Base-by-base conservation (phyloP, 1,140 invertebrate genomes). In the Brevipalpus yothersi region DNA sequence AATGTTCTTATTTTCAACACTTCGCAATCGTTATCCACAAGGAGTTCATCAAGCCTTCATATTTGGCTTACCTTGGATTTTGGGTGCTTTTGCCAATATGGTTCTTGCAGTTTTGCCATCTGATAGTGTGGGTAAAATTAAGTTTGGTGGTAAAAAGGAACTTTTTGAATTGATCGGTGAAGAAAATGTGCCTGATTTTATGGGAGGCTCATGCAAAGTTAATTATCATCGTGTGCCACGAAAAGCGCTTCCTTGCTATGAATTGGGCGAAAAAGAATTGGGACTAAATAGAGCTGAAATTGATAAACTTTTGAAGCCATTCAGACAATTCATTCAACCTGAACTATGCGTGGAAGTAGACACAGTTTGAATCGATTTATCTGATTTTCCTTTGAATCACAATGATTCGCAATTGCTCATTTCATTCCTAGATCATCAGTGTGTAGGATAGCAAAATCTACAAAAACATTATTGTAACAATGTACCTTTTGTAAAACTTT, bases 21-120 rank as follows among this genome's bases (percentile, higher is more conserved):
- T 63, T 17, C 60, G 49, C 7, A 62, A 47, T 23, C 53, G 56
- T 53, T 64, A 55, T 57, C 63, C 63, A 17, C 53, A 47, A 19
- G 62, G 61, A 42, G 31, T 60, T 15, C 8, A 1, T 7, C 57
- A 59, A n/a, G 41, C 49, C 13, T 56, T 47, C 21, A 41, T 63
- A 7, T 62, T 59, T 23, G 60, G 60, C 10, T 61, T 63, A 19
- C 62, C 62, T 4, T 63, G 62, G 62, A 58, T 63, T 47, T 53
- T 63, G 9, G 62, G 62, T 49, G 55, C 58, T 12, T 58, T 61
- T 21, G 63, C 62, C 19, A 62, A 54, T 9, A 8, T 62, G 13
- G 60, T 61, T 5, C 56, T 63, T 4, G 31, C 42, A 15, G 58
- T 55, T 45, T 41, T 63, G 7, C 56, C 58, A 41, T 58, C 57